A percentile compares a stretch with the other conserved stretches of the same genome.
These are phyloP conservation scores for Hemithea aestivaria DNA, from an alignment of 2,888 invertebrate genomes.

Conservation along the genomic window DNA sequence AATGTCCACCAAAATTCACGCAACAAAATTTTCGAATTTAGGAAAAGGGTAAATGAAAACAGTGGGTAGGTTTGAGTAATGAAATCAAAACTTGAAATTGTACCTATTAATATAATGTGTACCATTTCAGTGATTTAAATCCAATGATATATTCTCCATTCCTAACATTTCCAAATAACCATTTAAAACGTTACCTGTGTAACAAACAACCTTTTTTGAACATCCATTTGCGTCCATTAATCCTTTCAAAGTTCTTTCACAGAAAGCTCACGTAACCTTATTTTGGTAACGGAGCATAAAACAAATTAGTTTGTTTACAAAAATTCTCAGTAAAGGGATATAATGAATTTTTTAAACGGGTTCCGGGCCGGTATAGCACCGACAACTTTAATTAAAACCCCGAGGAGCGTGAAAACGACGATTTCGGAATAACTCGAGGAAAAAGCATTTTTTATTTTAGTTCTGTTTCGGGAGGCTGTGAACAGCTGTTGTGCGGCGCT, in stretches of 20 bases:
- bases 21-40: no score
- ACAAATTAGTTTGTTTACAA: conserved; percentile 46
- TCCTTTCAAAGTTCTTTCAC: conserved; percentile 14
- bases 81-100: no score
- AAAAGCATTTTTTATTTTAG: conserved; percentile 36
- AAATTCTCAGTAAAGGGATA: conserved; percentile 45
- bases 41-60: no score
- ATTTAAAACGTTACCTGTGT: no score
- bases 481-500: conserved; percentile 32
- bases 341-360: conserved; percentile 61
- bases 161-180: no score
- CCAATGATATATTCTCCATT: no score
- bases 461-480: conserved; percentile 34
- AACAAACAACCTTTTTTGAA: no score
- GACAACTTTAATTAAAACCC: conserved; percentile 66
- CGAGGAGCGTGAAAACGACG: conserved; percentile 52
- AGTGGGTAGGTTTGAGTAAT: no score
- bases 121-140: no score
- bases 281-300: conserved; percentile 14
- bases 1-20: no score
- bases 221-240: conserved; percentile 4
- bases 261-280: conserved; percentile 17
- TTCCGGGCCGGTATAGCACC: conserved; percentile 41
- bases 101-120: no score
- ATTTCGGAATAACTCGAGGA: conserved; percentile 51